A percentile compares a stretch with the other conserved stretches of the same genome.
These are phyloP conservation scores for Macrochelys suwanniensis DNA, from an alignment of 2,797 vertebrate species.

Conservation along the genomic window DNA sequence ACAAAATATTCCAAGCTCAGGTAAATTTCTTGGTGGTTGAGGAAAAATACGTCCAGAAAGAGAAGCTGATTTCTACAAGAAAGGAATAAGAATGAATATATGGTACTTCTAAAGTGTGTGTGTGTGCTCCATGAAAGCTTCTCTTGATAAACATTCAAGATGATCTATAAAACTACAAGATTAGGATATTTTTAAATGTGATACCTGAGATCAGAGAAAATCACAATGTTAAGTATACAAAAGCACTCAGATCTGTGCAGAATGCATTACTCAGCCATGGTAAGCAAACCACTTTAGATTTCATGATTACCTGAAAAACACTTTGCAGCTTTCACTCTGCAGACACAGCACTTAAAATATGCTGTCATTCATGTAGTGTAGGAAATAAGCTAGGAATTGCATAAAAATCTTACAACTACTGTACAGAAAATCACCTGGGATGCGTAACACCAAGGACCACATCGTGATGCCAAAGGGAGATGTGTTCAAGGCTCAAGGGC, in stretches of 20 bases:
- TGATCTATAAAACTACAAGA: slow-evolving; percentile 44
- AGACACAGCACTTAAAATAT: slow-evolving; percentile 58
- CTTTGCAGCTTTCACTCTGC: slow-evolving; percentile 43
- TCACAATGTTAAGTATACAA: slow-evolving; percentile 63
- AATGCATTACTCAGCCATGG: slow-evolving; percentile 58
- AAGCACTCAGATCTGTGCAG: slow-evolving; percentile 57
- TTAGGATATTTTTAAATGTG: slow-evolving; percentile 47
- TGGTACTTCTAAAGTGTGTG: not conserved
- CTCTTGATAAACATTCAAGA: slow-evolving; percentile 61
- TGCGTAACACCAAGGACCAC: slow-evolving; percentile 1
- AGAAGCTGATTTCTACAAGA: not conserved
- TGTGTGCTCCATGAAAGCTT: slow-evolving; percentile 5
- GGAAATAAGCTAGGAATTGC: slow-evolving; percentile 48
- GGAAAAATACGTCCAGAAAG: not conserved
- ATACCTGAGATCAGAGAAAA: slow-evolving; percentile 65
- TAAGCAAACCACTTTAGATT: slow-evolving; percentile 71
- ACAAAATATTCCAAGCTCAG: not conserved
- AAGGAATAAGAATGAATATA: not conserved
- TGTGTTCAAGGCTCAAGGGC: not conserved
- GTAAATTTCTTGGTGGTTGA: not conserved
- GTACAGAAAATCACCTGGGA: slow-evolving; percentile 47
- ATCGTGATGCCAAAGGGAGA: slow-evolving; percentile 57
- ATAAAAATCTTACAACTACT: slow-evolving; percentile 51
- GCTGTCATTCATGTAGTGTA: slow-evolving; percentile 64
- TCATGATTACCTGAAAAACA: slow-evolving; percentile 70